Evolutionary conservation across 30 jellyfish, hydroid and myxozoan species (phyloP), one percentile per base, ranked within the genome.

Genomic region (Cassiopea andromeda): DNA sequence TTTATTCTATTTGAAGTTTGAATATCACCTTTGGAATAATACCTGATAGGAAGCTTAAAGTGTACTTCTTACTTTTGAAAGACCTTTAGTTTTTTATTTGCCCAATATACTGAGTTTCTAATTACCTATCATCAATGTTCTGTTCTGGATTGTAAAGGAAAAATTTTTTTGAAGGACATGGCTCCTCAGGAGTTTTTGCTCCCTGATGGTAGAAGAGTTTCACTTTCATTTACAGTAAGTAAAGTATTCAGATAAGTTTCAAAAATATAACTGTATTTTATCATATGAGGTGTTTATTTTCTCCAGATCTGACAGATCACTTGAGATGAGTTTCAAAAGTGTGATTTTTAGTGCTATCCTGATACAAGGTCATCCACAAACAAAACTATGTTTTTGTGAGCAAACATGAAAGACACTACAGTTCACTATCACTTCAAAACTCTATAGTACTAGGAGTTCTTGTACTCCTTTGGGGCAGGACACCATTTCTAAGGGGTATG

Each of bases 191-290:
- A 93, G 75, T 93, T 93, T 74, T 61, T 89, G 73, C 89, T 93
- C 12, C 96, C 98, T 44, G 92, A 89, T 79, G 98, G 98, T 49
- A 86, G 75, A 54, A 83, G 94, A 72, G 97, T 96, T 45, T 91
- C 94, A 71, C 46, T 93, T n/a, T 46, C 87, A 27, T 74, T 93
- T 74, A 66, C 73, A 3, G 98, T 93, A 81, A 71, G 98, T 78
- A 46, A 16, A 19, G 16, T 16, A 1, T 27, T 69, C 17, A 46
- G 48, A 38, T 64, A 2, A 58, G 8, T 16, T 15, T 57, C 15
- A 45, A 10, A 70, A 60, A 14, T 14, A 58, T 7, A 58, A 58
- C 8, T 58, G 14, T 58, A 14, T 58, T 58, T 58, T 58, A 58
- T 58, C 68, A 6, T 58, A 58, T 14, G 68, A 58, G 14, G 14